A percentile compares a stretch with the other conserved stretches of the same genome.
phyloP scores from a whole-genome alignment of 2,888 invertebrate species.

The Cephus nigrinus region DNA sequence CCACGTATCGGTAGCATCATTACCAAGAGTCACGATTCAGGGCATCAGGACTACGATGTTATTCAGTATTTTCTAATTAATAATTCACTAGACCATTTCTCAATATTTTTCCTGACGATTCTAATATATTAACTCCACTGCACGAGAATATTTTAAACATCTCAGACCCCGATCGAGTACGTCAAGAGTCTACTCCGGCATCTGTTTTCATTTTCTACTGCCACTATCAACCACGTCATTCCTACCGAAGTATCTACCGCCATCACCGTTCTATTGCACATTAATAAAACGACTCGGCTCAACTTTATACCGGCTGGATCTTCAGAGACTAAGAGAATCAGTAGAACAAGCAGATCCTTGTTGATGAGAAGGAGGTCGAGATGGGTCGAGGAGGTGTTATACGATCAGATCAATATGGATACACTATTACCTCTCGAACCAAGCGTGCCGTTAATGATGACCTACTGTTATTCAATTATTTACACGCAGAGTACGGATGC shows the following conservation, averaged over 20 bases:
- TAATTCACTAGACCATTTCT: neutral
- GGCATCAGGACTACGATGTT: neutral
- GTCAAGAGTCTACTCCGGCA: neutral
- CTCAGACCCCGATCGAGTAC: neutral
- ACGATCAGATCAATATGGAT: neutral
- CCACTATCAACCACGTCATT: neutral
- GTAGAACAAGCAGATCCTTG: neutral
- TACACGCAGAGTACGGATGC: neutral
- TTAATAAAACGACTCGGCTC: neutral
- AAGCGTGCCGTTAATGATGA: neutral
- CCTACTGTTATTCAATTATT: neutral
- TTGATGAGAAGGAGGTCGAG: neutral
- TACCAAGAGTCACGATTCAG: conserved; percentile 17
- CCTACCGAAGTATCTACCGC: neutral
- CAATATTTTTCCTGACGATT: neutral
- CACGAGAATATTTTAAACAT: neutral
- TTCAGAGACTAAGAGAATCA: neutral
- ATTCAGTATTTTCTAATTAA: neutral
- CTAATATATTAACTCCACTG: neutral
- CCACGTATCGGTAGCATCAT: conserved; percentile 52
- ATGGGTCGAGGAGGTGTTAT: neutral
- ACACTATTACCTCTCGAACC: neutral
- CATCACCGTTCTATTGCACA: neutral
- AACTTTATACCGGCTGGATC: neutral
- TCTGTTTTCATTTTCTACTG: neutral